These are phyloP conservation scores for Rhadina sibilatrix DNA, from an alignment of 2,113 vertebrate species.

Conservation along the genomic window DNA sequence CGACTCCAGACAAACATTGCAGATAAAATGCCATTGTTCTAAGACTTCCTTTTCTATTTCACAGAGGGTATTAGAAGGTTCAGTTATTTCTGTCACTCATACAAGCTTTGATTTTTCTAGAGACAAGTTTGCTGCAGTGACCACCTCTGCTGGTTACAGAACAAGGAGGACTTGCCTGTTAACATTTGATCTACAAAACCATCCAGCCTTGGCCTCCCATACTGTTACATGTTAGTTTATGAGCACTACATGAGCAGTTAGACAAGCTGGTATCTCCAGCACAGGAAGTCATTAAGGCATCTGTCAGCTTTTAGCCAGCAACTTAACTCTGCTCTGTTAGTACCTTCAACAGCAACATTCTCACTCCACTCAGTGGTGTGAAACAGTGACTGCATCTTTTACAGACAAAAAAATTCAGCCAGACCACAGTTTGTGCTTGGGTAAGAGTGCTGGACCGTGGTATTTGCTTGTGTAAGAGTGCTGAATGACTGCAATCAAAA, in stretches of 20 bases:
- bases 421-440: background rate
- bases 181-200: background rate
- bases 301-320: slow-evolving; percentile 27
- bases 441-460: background rate
- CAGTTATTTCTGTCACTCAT: background rate
- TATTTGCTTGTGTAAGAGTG: background rate
- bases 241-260: background rate
- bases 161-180: background rate
- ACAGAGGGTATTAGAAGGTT: slow-evolving; percentile 11
- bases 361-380: background rate
- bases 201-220: background rate
- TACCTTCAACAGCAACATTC: background rate
- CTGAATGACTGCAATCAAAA: background rate
- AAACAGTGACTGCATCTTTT: background rate
- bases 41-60: slow-evolving; percentile 50
- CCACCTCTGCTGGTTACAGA: background rate
- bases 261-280: background rate
- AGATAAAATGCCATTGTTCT: slow-evolving; percentile 46
- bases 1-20: slow-evolving; percentile 54
- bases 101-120: slow-evolving; percentile 7
- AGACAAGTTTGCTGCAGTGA: background rate
- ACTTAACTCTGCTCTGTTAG: background rate
- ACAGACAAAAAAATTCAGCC: background rate
- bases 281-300: slow-evolving; percentile 65
- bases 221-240: background rate